Conservation (phyloP, 2,888 invertebrate genomes). For the Stenurella melanura region DNA sequence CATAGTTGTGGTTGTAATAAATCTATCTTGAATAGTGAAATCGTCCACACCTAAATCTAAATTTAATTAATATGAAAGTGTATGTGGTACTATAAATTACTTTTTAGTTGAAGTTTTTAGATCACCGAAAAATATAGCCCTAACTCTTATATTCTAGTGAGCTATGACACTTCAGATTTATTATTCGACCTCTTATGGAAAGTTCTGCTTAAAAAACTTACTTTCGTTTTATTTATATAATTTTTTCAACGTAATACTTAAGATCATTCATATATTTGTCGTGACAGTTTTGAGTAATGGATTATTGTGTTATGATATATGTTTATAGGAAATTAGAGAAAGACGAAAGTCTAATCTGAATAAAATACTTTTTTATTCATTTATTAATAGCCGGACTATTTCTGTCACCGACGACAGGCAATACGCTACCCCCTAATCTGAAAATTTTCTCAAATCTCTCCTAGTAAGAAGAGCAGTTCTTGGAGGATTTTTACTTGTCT, state of each 20-base stretch:
- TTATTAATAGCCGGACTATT: no score
- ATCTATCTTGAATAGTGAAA: neutral
- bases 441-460: no score
- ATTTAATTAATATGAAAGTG: conserved; percentile 6
- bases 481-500: no score
- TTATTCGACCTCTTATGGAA: neutral
- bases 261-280: conserved; percentile 4
- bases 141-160: neutral
- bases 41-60: neutral
- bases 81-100: neutral
- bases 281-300: conserved; percentile 7
- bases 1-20: neutral
- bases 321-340: neutral
- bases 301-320: neutral
- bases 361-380: no score
- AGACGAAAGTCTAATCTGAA: neutral
- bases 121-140: conserved; percentile 7
- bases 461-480: no score
- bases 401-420: no score
- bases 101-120: conserved; percentile 2
- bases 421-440: no score
- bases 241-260: neutral
- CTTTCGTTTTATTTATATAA: conserved; percentile 3
- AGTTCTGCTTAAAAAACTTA: neutral
- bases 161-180: neutral